These are phyloP conservation scores for Araneus ventricosus DNA, from an alignment of 1,140 invertebrate species.

Conservation along the genomic window DNA sequence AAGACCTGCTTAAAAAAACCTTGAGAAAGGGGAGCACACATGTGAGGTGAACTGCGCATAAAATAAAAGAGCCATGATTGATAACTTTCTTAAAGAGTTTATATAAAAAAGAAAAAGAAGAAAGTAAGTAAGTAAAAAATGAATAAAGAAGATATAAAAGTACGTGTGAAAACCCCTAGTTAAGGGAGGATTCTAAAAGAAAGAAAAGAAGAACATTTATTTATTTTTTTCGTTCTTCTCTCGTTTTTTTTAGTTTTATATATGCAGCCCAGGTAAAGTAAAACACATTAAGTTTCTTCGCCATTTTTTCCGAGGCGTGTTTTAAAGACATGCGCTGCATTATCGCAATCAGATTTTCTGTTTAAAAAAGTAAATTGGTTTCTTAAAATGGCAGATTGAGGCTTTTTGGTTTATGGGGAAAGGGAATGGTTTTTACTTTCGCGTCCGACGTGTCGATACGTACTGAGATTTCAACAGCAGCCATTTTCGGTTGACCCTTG, in stretches of 20 bases:
- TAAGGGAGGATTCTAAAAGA: constrained; percentile 35
- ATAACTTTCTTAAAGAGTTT: constrained; percentile 68
- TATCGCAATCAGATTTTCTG: constrained; percentile 54
- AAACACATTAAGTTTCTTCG: constrained; percentile 49
- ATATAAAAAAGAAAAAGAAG: neutral
- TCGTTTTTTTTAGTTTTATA: constrained; percentile 55
- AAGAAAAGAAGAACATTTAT: constrained; percentile 13
- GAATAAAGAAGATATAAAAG: neutral
- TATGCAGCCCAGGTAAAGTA: constrained; percentile 55
- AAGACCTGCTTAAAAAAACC: constrained; percentile 40
- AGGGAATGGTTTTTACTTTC: neutral
- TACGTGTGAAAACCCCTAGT: constrained; percentile 38
- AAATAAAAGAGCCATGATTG: constrained; percentile 48
- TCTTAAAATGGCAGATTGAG: constrained; percentile 56
- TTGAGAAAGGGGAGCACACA: constrained; percentile 9
- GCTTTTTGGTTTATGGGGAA: constrained; percentile 20
- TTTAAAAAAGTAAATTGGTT: constrained; percentile 60
- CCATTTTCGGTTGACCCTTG: neutral
- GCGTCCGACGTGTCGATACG: neutral
- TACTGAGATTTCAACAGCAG: neutral
- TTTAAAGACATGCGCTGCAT: constrained; percentile 56
- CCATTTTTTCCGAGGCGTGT: neutral
- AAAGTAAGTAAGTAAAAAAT: neutral
- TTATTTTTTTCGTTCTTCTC: constrained; percentile 38
- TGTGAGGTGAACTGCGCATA: constrained; percentile 43